Evolutionary conservation across 1,140 invertebrate genomes (phyloP), one percentile per base, ranked within the genome.

Genomic region (Megathymus violae): DNA sequence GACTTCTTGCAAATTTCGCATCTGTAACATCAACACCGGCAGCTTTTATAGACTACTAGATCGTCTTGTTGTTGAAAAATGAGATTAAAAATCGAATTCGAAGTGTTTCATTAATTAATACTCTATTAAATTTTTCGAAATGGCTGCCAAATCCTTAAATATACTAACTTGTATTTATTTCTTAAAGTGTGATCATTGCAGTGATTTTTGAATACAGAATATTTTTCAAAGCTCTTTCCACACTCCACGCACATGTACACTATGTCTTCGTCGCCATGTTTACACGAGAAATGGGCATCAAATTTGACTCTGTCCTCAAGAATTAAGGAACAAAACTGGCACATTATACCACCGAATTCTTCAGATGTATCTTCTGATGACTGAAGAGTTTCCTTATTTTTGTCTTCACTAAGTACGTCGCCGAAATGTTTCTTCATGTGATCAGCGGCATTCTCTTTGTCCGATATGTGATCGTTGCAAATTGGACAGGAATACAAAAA

Each of bases 341-440:
- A 89, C 6, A 74, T 68, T 14, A 90, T 84, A 1, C 82, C 80
- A 38, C 79, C 80, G 7, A 88, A 41, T n/a, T 85, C 65, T 48
- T 84, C 78, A 6, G 77, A 76, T 16, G 69, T 78, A n/a, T 87
- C 80, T 9, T 78, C 74, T 0, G 54, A 59, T 13, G 54, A 19
- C 3, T 46, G 46, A 0, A 44, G 48, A 16, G 56, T 41, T 19
- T 67, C 54, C 17, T 70, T 65, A 15, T 72, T 31, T 11, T 46
- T 48, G 22, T 52, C 25, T 11, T 61, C 64, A 6, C 4, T 41
- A 11, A 25, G 19, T 1, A 61, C 74, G 40, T 76, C 66, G 34
- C 75, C 78, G 51, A 88, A 90, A 64, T 90, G 88, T 34, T 77
- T 74, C 7, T 69, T 77, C 1, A 90, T 59, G 59, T 90, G 88